Evolutionary conservation across 2,113 vertebrate species (phyloP), one percentile per base, ranked within the genome.

Genomic region (Manacus vitellinus): DNA sequence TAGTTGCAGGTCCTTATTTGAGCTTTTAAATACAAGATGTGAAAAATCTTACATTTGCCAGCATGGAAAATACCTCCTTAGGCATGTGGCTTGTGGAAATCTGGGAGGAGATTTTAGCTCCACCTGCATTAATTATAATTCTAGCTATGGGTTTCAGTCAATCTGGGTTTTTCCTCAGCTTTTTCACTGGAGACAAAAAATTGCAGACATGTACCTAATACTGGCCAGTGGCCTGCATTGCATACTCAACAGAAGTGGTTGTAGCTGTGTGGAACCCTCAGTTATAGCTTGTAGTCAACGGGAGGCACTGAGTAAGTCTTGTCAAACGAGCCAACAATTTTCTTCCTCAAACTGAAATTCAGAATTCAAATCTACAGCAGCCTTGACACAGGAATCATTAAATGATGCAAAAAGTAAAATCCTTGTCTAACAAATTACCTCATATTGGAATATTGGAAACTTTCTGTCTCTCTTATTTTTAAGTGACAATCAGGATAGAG

Each of bases 21-120:
- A 80, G 28, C 23, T 35, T 41, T 94, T 88, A 85, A 89, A 93
- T 67, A 92, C 0, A 47, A 85, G 74, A 92, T 73, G 66, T 92
- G 89, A 94, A 94, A 97, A 96, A 31, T 74, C 35, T 4, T 66
- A 2, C 21, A 17, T 77, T 74, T 96, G 93, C 90, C 93, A 96
- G 79, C 39, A 59, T 7, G 58, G 90, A 96, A 97, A 96, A 94
- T 94, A 90, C 47, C 30, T 88, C 83, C 59, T 85, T 74, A 41
- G 8, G 16, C 15, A 35, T 35, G 24, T 6, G 33, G 74, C 20
- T 21, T 61, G 37, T 82, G 75, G 74, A 88, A 86, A 78, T 51
- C 30, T 73, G 33, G 46, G 52, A 76, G 46, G 44, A 72, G 47
- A 74, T 59, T 79, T 92, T 67, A 94, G 31, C 66, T 89, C 47